phyloP scores from a whole-genome alignment of 1,140 invertebrate genomes.

The Drosophila truncata region DNA sequence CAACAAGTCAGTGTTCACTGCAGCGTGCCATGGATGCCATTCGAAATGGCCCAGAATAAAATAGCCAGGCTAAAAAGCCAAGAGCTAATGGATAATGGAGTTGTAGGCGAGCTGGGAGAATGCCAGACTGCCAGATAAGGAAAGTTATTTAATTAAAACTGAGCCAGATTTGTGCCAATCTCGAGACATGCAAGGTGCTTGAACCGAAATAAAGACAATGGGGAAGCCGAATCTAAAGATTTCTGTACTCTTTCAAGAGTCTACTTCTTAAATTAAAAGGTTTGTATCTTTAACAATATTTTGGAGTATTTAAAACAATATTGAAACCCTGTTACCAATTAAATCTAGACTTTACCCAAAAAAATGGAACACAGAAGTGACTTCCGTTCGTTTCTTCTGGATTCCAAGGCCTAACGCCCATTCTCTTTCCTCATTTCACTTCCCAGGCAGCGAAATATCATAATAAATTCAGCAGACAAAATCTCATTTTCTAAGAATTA shows the following conservation, averaged over 20 bases:
- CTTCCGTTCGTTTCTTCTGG: not conserved
- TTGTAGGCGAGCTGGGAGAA: slow-evolving; percentile 46
- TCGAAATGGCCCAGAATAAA: slow-evolving; percentile 59
- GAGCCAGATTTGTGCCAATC: slow-evolving; percentile 63
- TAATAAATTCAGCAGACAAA: slow-evolving; percentile 47
- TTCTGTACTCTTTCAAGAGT: not conserved
- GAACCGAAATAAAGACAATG: slow-evolving; percentile 33
- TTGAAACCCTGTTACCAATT: not conserved
- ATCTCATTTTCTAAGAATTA: slow-evolving; percentile 58
- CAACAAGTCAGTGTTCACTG: slow-evolving; percentile 53
- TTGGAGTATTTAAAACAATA: not conserved
- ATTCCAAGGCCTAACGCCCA: slow-evolving; percentile 9
- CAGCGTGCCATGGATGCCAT: slow-evolving; percentile 77
- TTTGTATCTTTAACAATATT: not conserved
- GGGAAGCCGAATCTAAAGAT: not conserved
- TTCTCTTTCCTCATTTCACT: slow-evolving; percentile 28
- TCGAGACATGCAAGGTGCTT: slow-evolving; percentile 54
- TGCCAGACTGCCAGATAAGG: slow-evolving; percentile 47
- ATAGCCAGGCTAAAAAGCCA: slow-evolving; percentile 22
- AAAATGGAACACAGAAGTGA: not conserved
- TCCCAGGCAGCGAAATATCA: slow-evolving; percentile 33
- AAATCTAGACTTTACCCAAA: too few species aligned
- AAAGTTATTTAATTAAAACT: slow-evolving; percentile 73
- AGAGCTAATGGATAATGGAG: slow-evolving; percentile 59
- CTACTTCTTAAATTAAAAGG: not conserved